These are phyloP conservation scores for Trachops cirrhosus DNA, from an alignment of 2,797 vertebrate genomes.

Conservation along the genomic window DNA sequence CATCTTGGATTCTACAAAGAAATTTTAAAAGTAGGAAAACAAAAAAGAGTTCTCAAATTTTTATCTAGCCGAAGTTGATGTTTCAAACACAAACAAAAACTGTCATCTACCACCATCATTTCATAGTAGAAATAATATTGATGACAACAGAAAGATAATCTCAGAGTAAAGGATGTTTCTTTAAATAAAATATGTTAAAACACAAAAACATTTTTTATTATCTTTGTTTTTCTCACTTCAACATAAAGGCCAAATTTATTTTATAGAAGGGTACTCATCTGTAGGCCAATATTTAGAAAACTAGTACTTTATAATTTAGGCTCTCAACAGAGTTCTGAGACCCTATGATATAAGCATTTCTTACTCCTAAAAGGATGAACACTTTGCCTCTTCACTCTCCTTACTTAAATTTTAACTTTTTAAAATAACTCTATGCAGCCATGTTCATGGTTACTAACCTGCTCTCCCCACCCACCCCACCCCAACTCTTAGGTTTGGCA, in stretches of 20 bases:
- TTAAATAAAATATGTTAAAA: background rate
- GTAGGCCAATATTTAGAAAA: background rate
- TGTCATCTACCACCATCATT: background rate
- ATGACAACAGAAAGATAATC: background rate
- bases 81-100: background rate
- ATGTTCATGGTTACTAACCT: background rate
- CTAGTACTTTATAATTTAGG: background rate
- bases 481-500: background rate
- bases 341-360: background rate
- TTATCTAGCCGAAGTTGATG: background rate
- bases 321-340: background rate
- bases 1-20: background rate
- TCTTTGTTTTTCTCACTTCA: constrained; percentile 19
- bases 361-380: background rate
- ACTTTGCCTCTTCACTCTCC: background rate
- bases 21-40: background rate
- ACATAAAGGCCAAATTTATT: background rate
- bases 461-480: background rate
- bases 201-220: background rate
- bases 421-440: background rate
- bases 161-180: constrained; percentile 5
- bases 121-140: background rate
- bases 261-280: background rate
- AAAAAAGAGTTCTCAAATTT: background rate
- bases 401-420: background rate